Evolutionary conservation across 2,888 invertebrate genomes (phyloP).

Genomic region (Acleris literana): DNA sequence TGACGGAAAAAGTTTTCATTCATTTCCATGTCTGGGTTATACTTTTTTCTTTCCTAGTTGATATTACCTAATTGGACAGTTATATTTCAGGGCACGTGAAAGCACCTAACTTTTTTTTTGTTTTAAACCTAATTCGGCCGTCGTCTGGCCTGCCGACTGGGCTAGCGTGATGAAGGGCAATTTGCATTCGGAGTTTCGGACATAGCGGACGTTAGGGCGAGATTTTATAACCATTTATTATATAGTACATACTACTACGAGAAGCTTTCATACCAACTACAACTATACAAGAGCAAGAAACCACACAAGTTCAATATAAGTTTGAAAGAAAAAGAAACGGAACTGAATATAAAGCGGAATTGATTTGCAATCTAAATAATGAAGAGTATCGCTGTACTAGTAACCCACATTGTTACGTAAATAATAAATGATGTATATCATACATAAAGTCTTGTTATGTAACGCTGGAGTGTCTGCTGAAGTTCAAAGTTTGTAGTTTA

Average conservation of each 20-base stretch:
- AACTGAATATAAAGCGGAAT: background rate
- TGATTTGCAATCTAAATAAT: conserved; percentile 14
- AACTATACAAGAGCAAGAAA: background rate
- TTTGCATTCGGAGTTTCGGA: conserved; percentile 26
- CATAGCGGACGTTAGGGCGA: conserved; percentile 22
- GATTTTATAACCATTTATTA: conserved; percentile 15
- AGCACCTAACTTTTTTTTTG: background rate
- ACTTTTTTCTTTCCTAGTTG: too few species aligned
- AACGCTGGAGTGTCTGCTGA: conserved; percentile 10
- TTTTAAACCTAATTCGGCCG: conserved; percentile 14
- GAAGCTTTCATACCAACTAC: background rate
- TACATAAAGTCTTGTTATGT: conserved; percentile 15
- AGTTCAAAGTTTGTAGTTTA: conserved; percentile 2
- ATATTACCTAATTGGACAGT: too few species aligned
- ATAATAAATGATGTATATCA: conserved; percentile 19
- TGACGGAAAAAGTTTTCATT: too few species aligned
- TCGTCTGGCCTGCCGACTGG: conserved; percentile 11
- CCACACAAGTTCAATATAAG: background rate
- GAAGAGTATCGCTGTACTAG: conserved; percentile 3
- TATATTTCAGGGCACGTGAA: too few species aligned
- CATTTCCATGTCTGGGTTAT: too few species aligned
- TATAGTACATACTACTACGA: background rate
- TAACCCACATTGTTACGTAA: conserved; percentile 26
- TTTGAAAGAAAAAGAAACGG: conserved; percentile 1
- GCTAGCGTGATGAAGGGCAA: conserved; percentile 24